A percentile compares a stretch with the other conserved stretches of the same genome.
Conservation (phyloP, 2,113 vertebrate species). For the Phylloscopus whistleri region DNA sequence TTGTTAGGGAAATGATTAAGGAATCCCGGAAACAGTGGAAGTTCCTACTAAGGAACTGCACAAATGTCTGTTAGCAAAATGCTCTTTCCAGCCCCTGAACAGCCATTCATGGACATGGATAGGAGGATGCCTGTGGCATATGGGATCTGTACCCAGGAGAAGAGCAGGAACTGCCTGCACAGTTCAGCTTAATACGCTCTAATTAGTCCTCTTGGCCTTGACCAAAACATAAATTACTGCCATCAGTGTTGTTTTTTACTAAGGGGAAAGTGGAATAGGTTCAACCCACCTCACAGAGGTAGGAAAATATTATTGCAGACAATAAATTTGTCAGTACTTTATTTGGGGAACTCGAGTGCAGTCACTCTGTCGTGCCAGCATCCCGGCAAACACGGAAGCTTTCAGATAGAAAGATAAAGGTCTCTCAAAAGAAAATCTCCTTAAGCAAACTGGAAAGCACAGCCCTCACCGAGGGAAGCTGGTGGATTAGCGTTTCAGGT, state of each 20-base stretch:
- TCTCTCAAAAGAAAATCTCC: not conserved
- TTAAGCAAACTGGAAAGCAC: not conserved
- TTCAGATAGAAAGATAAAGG: slow-evolving; percentile 45
- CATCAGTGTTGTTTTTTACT: slow-evolving; percentile 51
- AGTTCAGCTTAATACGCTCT: not conserved
- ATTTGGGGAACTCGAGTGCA: slow-evolving; percentile 48
- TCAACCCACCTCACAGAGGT: slow-evolving; percentile 59
- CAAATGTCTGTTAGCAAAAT: slow-evolving; percentile 5
- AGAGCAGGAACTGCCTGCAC: not conserved
- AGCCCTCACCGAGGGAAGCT: not conserved
- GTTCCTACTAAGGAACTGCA: slow-evolving; percentile 12
- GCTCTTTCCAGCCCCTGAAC: not conserved
- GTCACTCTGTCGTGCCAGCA: slow-evolving; percentile 45
- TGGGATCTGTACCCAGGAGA: not conserved
- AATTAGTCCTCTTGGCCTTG: slow-evolving; percentile 55
- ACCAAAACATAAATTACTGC: slow-evolving; percentile 46
- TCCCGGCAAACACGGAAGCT: slow-evolving; percentile 1
- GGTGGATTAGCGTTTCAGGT: not conserved
- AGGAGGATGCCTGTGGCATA: not conserved
- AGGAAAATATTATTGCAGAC: slow-evolving; percentile 70
- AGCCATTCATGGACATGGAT: not conserved
- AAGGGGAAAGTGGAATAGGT: slow-evolving; percentile 54
- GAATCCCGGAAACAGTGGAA: slow-evolving; percentile 57
- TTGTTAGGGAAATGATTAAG: slow-evolving; percentile 68
- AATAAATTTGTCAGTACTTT: slow-evolving; percentile 65